These are phyloP conservation scores for Micrastur ruficollis DNA, from an alignment of 2,797 vertebrate species.

Conservation along the genomic window DNA sequence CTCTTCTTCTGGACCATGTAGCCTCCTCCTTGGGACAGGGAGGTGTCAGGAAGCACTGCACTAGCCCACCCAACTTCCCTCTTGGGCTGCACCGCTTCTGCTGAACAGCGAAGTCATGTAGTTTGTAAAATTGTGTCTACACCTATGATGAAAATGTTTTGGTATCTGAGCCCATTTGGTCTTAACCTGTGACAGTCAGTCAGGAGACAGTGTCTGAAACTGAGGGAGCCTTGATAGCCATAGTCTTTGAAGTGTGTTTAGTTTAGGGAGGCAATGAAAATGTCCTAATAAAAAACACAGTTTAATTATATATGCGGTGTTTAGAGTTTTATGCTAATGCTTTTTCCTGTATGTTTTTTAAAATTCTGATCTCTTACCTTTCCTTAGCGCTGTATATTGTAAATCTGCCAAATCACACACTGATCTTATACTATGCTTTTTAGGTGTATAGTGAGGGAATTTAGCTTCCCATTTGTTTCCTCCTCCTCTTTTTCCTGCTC, in stretches of 20 bases:
- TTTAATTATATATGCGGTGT: background rate
- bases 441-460: background rate
- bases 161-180: background rate
- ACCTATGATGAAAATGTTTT: background rate
- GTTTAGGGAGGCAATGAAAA: background rate
- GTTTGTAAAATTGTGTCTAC: background rate
- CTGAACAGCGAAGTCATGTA: background rate
- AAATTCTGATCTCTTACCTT: background rate
- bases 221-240: background rate
- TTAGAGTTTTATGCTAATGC: background rate
- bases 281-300: background rate
- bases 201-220: background rate
- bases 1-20: background rate
- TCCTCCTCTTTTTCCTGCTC: background rate
- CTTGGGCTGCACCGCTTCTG: background rate
- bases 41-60: background rate
- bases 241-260: background rate
- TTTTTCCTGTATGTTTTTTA: background rate
- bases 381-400: background rate
- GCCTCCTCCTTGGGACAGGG: background rate
- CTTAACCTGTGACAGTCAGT: background rate
- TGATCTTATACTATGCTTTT: background rate
- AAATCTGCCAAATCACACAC: background rate
- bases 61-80: background rate
- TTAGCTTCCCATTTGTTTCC: background rate